Evolutionary conservation across 2,888 invertebrate genomes (phyloP).

Genomic region (Choristoneura rosaceana): DNA sequence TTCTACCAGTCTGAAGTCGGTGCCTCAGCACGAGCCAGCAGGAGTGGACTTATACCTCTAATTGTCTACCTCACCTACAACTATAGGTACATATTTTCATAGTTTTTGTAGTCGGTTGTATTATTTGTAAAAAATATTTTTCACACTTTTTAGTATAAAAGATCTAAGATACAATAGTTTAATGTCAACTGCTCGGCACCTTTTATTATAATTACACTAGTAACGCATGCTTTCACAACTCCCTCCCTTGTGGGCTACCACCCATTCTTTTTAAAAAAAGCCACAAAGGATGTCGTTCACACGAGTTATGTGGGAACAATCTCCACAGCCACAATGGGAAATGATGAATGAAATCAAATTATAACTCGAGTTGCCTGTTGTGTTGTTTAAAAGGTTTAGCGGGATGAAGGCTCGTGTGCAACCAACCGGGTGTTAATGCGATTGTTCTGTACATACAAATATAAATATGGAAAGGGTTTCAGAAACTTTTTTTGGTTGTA

Average conservation of each 20-base stretch:
- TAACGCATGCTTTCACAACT: too few species aligned
- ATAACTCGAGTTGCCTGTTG: conserved; percentile 10
- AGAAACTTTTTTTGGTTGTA: neutral
- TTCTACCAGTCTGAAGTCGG: too few species aligned
- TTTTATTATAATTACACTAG: too few species aligned
- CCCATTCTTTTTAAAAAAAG: neutral
- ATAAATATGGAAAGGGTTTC: neutral
- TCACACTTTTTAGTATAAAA: too few species aligned
- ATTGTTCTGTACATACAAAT: conserved; percentile 4
- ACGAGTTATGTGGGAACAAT: conserved; percentile 14
- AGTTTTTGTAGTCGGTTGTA: too few species aligned
- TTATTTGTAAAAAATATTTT: too few species aligned
- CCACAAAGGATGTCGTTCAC: conserved; percentile 6
- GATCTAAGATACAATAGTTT: too few species aligned
- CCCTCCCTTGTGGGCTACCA: neutral
- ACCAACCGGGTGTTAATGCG: neutral
- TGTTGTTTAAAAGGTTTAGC: conserved; percentile 15
- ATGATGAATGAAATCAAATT: conserved; percentile 29
- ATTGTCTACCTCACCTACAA: too few species aligned
- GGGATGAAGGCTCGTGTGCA: neutral
- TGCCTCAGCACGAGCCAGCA: too few species aligned
- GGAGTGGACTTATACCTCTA: too few species aligned
- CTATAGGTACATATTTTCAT: too few species aligned
- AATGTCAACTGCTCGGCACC: too few species aligned
- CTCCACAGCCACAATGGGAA: conserved; percentile 5